phyloP scores from a whole-genome alignment of 2,888 invertebrate species.

The Gymnocheta viridis region DNA sequence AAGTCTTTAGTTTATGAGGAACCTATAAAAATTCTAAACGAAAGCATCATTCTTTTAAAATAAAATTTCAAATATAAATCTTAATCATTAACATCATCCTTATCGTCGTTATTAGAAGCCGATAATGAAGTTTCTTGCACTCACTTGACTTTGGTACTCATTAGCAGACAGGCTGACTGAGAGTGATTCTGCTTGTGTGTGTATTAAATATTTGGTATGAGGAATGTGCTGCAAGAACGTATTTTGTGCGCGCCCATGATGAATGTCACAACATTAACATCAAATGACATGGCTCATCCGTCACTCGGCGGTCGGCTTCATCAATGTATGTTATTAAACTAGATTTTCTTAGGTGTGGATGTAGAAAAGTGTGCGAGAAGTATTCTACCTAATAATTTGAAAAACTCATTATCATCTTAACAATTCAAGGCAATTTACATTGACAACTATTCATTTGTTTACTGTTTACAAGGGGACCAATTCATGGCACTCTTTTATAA shows the following conservation, averaged over 20 bases:
- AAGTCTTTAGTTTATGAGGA: not conserved
- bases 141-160: constrained; percentile 31
- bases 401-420: constrained; percentile 38
- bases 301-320: constrained; percentile 79
- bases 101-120: constrained; percentile 37
- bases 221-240: constrained; percentile 25
- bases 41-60: constrained; percentile 19
- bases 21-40: not conserved
- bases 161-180: not conserved
- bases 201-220: constrained; percentile 1
- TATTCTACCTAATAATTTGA: constrained; percentile 20
- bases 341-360: constrained; percentile 25
- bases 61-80: constrained; percentile 40
- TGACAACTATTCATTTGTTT: constrained; percentile 44
- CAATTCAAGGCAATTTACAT: constrained; percentile 27
- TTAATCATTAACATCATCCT: constrained; percentile 17
- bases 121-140: constrained; percentile 58
- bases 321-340: constrained; percentile 54
- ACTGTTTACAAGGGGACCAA: not conserved
- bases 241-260: constrained; percentile 78
- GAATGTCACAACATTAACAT: constrained; percentile 82
- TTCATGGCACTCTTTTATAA: not conserved
- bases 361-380: not conserved
- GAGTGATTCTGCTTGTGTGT: constrained; percentile 21
- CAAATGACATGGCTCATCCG: constrained; percentile 82